Evolutionary conservation across 2,888 invertebrate species (phyloP), one percentile per base, ranked within the genome.

Genomic region (Scaptomyza reducta): DNA sequence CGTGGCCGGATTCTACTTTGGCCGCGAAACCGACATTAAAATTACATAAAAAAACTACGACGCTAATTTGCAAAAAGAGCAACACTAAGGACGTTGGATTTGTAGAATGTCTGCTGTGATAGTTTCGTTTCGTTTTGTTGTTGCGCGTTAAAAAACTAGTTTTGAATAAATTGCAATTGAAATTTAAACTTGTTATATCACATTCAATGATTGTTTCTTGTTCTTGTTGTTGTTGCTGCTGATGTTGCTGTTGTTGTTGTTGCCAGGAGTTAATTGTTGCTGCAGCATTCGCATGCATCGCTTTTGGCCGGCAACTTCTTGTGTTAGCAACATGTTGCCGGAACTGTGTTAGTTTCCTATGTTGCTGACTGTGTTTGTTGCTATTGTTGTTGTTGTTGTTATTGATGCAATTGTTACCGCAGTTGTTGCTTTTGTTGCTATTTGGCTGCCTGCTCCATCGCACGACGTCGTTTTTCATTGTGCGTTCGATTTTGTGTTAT

Each of bases 401-500:
- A 1, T 10, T 35, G 51, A 40, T 65, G 59, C 44, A 60, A 47
- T 13, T 27, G 10, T 31, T 64, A 54, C 3, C 3, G 22, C 22
- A 22, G 3, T 56, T 64, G 29, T 14, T 67, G 31, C 56, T 74
- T 46, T 27, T 76, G 58, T 67, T 80, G 67, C 70, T 79, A 63
- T 70, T 86, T 75, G 72, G 75, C 68, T 77, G 76, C 55, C 74
- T 68, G 69, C 77, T 88, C 92, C 92, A 92, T 89, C 91, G 91
- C 74, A 91, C 91, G 66, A 90, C 91, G 90, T 91, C 91, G 90
- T 91, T 90, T 88, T 87, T 91, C 91, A 92, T 92, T 89, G 86
- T 90, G 81, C 86, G 82, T 86, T 70, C 64, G 66, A 82, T 88
- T 74, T 40, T 70, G 42, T 70, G 47, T 64, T 59, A 69, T 64